Evolutionary conservation across 2,797 vertebrate species (phyloP), one percentile per base, ranked within the genome.

Genomic region (Enteromius thamalakanensis): DNA sequence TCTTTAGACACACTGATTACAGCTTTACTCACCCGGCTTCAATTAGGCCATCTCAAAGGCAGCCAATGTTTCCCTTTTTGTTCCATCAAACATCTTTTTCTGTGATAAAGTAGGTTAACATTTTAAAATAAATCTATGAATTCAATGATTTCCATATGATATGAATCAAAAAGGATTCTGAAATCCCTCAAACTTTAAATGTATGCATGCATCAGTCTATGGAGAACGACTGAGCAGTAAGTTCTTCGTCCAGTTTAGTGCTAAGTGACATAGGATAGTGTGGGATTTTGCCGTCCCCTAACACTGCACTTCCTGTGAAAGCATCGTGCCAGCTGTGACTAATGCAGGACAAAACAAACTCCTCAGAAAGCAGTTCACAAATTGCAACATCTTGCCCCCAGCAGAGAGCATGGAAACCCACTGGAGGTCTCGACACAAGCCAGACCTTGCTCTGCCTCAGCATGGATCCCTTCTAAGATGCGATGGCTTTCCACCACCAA

Each of bases 371-470:
- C 74, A 51, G 65, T 49, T 55, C 34, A 70, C 51, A 85, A 90
- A 87, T 89, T 89, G 87, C 84, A 88, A 76, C 79, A 88, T 89
- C 75, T 85, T 77, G 76, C 79, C 84, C 81, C 79, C 49, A 83
- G 60, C 65, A 40, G 79, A 84, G 55, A 86, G 34, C 49, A 82
- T 79, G 77, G 47, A 83, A 86, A 85, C 40, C 60, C 60, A 79
- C 64, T 53, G 80, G 75, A 86, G 79, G 81, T 79, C 64, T 86
- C 81, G 78, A 87, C 40, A 68, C 23, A 72, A 82, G 51, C 42
- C 75, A 83, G 67, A n/a, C 19, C 17, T 32, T 12, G 51, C 40
- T 83, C 49, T 79, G 62, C 42, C 34, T 75, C 62, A 71, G 72
- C 14, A 55, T 51, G 45, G 37, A 85, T 69, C 75, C 68, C 37